Base-by-base conservation (phyloP, 1,140 invertebrate species). In the Steinernema khuongi region DNA sequence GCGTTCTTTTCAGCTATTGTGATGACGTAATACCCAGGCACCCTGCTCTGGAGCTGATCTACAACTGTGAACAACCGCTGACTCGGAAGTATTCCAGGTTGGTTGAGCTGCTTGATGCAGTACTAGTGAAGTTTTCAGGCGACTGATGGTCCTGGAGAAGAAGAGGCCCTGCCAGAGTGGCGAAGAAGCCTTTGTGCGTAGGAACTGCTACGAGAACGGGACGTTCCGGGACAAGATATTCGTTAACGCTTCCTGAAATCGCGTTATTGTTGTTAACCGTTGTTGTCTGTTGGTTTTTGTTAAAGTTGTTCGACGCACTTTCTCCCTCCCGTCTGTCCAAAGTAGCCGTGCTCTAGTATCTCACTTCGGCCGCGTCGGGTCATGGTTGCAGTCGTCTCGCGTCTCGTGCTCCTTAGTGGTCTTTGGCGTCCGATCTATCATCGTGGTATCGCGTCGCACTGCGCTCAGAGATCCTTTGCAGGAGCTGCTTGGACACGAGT, bases 61-160 rank as follows among this genome's bases (percentile, higher is more conserved):
- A 81, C 26, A 88, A 88, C 74, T 86, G 86, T 80, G 87, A 88
- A 79, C 87, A 88, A 77, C 71, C 75, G n/a, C 74, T 88, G 14
- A 77, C 81, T 1, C 74, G 73, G 30, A 77, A 77, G 50, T 71
- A 81, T 67, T 33, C 82, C 31, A 71, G 79, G 82, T 81, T n/a
- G 41, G 36, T 14, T 43, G n/a, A 31, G 22, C 77, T 18, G 32
- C 33, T 11, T 31, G 22, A 17, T 66, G 11, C 74, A 2, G 1
- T 33, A 11, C 22, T 22, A 19, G n/a, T 68, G 7, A 22, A 4
- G 67, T 7, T 71, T 36, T 71, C 60, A 82, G 82, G 26, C 71
- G 83, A 0, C 68, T 83, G 18, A 71, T 83, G 19, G 77, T 75
- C 4, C 85, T 81, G 67, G 67, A 72, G 73, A 83, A 83, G 67